Base-by-base conservation (phyloP, 1,140 invertebrate species). In the Oryzaephilus surinamensis region DNA sequence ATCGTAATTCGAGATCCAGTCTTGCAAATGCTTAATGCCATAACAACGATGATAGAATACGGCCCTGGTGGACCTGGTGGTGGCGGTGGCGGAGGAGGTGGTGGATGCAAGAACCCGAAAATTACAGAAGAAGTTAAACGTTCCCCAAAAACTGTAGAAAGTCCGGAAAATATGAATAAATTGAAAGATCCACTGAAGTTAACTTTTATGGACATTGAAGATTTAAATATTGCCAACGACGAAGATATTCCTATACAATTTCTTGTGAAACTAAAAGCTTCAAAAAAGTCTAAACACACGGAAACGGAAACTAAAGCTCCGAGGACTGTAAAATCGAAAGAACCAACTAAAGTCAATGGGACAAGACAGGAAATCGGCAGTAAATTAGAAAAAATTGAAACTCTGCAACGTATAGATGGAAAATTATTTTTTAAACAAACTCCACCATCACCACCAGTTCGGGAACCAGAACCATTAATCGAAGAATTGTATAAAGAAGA, bases 1-100 rank as follows among this genome's bases (percentile, higher is more conserved):
- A 57, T 74, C 24, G 53, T 71, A 12, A 64, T 73, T 18, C 70
- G 66, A 56, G 70, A 73, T 52, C 71, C 72, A 1, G 58, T 70
- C 19, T 43, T 72, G n/a, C 62, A 61, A 23, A 54, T 69, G 26
- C 64, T 64, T 6, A 68, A 66, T 26, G 63, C 66, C 0, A 62
- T 63, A 43, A 64, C 63, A 8, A 70, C 65, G 45, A 65, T 74
- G 40, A 49, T 75, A 24, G 70, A 76, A 60, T 71, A 73, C 52
- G 73, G 70, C n/a, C 70, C 70, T 42, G n/a, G n/a, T n/a, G n/a
- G n/a, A n/a, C n/a, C n/a, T n/a, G n/a, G n/a, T n/a, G n/a, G n/a
- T n/a, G n/a, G n/a, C n/a, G n/a, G n/a, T n/a, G n/a, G n/a, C n/a
- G n/a, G 56, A 43, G 19, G 44, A 46, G 46, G 48, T 12, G 14